Evolutionary conservation across 2,888 invertebrate species (phyloP), one percentile per base, ranked within the genome.

Genomic region (Dexiosoma caninum): DNA sequence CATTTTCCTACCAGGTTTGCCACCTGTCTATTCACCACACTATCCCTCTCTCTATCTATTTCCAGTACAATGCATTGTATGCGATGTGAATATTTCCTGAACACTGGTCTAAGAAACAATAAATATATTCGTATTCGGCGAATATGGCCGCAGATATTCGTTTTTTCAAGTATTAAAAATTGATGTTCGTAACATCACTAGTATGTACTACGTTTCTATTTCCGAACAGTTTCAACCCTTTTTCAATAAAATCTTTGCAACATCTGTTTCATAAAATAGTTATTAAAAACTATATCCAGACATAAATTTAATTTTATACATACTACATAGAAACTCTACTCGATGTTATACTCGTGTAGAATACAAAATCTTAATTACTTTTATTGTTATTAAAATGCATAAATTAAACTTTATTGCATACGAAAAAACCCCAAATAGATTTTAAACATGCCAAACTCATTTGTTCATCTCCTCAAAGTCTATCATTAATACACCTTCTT

Each of bases 301-400:
- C 49, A 49, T 53, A 51, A 64, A 55, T 55, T 72, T 30, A 32
- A 64, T 9, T 51, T 51, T 42, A 42, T 42, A 51, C 49, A 78
- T 79, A 80, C 60, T 78, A 9, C 46, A 59, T 69, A 42, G 30
- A 42, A 72, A 81, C 35, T 30, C 10, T 14, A 32, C 44, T 55
- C 46, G 10, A 27, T 27, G 40, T 59, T 23, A 44, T 35, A 53
- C n/a, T n/a, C n/a, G n/a, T n/a, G n/a, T 59, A 30, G 10, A 37
- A 42, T 21, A 21, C 23, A 84, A 83, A n/a, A 83, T 84, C 83
- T 82, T 86, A 87, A 87, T 87, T 86, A 85, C 85, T 84, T 83
- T 76, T 69, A 72, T 83, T 85, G 82, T 86, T 87, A 87, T 87
- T 87, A 87, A 86, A 87, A 87, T 85, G 87, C 87, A 87, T 87